These are phyloP conservation scores for Neelides folsomi DNA, from an alignment of 2,888 invertebrate genomes.

Conservation along the genomic window DNA sequence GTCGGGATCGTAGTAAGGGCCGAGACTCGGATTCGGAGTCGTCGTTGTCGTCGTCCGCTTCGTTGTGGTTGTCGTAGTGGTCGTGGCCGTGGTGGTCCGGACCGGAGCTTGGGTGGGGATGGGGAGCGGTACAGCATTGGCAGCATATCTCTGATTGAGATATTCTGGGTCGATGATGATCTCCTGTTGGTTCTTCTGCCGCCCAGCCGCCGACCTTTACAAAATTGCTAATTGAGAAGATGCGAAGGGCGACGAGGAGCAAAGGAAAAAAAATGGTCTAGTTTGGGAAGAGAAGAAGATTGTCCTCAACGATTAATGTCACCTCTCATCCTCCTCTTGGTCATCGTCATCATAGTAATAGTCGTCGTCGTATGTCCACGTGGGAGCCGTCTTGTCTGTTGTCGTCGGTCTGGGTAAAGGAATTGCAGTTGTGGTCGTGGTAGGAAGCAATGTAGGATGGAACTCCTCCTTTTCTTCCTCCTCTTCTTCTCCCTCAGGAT, in stretches of 20 bases:
- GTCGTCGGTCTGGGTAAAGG: background rate
- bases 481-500: no score
- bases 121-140: conserved; percentile 15
- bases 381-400: background rate
- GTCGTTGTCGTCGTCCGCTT: background rate
- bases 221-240: background rate
- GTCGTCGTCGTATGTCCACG: conserved; percentile 5
- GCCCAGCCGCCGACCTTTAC: conserved; percentile 9
- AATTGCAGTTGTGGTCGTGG: background rate
- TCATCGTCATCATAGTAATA: conserved; percentile 12
- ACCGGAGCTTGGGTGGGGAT: background rate
- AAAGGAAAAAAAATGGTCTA: background rate
- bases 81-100: background rate
- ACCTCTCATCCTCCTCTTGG: background rate
- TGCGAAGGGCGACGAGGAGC: background rate
- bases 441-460: no score
- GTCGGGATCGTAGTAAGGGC: conserved; percentile 17
- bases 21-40: conserved; percentile 1
- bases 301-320: background rate
- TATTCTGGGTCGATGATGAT: conserved; percentile 17
- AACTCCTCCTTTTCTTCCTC: no score
- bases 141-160: conserved; percentile 24
- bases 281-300: background rate
- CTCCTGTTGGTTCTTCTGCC: conserved; percentile 7
- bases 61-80: no score